phyloP scores from a whole-genome alignment of 2,888 invertebrate genomes.

The Cacoxenus indagator region DNA sequence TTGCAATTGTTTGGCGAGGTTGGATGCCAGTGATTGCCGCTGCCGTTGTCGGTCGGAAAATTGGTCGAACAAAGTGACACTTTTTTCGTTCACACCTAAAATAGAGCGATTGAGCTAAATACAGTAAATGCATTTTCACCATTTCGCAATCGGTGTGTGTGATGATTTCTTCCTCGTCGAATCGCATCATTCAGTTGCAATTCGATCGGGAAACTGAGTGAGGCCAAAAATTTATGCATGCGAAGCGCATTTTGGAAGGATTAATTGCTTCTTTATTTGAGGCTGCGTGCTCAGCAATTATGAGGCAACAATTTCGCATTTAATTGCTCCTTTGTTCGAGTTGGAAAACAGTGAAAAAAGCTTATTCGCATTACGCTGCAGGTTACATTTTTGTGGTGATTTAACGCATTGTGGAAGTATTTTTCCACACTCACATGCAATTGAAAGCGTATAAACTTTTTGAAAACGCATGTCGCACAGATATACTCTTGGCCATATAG shows the following conservation, averaged over 20 bases:
- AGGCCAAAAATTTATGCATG: slow-evolving; percentile 60
- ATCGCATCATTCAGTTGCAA: neutral
- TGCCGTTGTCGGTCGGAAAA: slow-evolving; percentile 35
- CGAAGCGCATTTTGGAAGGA: slow-evolving; percentile 62
- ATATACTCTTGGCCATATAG: no score
- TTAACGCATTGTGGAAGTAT: neutral
- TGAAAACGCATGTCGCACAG: neutral
- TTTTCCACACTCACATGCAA: no score
- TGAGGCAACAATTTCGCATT: slow-evolving; percentile 61
- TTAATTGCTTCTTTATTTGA: slow-evolving; percentile 64
- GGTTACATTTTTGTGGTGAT: slow-evolving; percentile 3
- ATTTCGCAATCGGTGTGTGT: slow-evolving; percentile 27
- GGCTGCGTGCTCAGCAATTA: slow-evolving; percentile 64
- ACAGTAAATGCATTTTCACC: slow-evolving; percentile 30
- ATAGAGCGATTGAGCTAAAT: neutral
- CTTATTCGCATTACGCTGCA: neutral
- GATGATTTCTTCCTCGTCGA: no score
- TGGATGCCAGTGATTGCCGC: slow-evolving; percentile 6
- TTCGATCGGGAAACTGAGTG: neutral
- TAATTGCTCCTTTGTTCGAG: slow-evolving; percentile 64
- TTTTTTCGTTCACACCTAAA: slow-evolving; percentile 3
- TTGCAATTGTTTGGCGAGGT: slow-evolving; percentile 57
- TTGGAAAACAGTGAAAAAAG: neutral
- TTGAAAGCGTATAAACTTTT: neutral
- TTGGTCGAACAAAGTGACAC: slow-evolving; percentile 36